These are phyloP conservation scores for Syngnathus scovelli DNA, from an alignment of 2,113 vertebrate species.

Conservation along the genomic window DNA sequence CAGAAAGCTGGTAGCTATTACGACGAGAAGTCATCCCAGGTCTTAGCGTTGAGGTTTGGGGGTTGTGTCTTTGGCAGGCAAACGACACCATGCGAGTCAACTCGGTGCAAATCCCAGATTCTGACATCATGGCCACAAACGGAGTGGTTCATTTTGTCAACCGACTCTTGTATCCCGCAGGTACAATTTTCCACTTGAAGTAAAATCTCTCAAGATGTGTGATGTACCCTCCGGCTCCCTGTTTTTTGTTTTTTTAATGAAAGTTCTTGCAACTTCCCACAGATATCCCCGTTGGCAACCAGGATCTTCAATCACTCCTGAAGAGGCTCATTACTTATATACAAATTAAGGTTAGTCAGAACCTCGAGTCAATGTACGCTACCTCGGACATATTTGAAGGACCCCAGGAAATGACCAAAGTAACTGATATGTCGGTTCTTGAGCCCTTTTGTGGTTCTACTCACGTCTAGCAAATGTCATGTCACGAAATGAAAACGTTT, in stretches of 20 bases:
- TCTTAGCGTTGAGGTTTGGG: not conserved
- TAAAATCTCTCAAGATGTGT: conserved; percentile 15
- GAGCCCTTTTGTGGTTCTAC: not conserved
- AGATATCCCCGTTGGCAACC: conserved; percentile 87
- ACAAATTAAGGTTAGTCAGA: conserved; percentile 79
- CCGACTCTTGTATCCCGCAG: conserved; percentile 86
- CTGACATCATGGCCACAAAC: conserved; percentile 90
- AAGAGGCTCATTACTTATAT: conserved; percentile 84
- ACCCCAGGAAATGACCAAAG: too few relatives aligned
- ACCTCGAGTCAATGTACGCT: too few relatives aligned
- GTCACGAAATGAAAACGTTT: not conserved
- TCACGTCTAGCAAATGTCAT: not conserved
- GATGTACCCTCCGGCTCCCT: too few relatives aligned
- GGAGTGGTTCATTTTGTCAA: conserved; percentile 87
- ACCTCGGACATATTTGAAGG: too few relatives aligned
- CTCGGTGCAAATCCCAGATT: conserved; percentile 75
- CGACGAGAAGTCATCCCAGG: not conserved
- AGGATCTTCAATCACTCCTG: conserved; percentile 79
- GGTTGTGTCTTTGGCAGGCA: conserved; percentile 63
- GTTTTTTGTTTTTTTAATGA: not conserved
- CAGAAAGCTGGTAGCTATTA: not conserved
- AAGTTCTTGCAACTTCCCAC: conserved; percentile 20
- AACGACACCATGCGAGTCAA: conserved; percentile 83
- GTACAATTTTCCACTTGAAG: conserved; percentile 52
- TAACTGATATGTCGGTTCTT: not conserved